Conservation (phyloP, 2,797 vertebrate genomes). For the Oceanodroma leucorhoa region DNA sequence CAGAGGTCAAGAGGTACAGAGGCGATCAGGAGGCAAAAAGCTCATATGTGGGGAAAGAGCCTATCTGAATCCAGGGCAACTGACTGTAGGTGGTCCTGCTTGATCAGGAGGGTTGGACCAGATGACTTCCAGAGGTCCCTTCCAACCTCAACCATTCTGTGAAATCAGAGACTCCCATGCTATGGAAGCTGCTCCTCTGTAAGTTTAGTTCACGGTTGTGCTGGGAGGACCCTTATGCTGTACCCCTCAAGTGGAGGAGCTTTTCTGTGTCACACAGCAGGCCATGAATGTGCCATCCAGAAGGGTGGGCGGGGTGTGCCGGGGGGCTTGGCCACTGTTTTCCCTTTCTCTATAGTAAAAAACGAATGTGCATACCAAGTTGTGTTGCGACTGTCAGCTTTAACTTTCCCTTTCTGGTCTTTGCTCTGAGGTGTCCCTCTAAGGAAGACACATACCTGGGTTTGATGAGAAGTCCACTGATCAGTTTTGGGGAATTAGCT, state of each 20-base stretch:
- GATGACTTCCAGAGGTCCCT: not conserved
- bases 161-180: not conserved
- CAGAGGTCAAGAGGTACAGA: not conserved
- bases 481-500: not conserved
- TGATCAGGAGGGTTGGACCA: not conserved
- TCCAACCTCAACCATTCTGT: not conserved
- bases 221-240: not conserved
- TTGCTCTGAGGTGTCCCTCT: not conserved
- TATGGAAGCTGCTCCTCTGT: not conserved
- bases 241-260: not conserved
- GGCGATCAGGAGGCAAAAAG: not conserved
- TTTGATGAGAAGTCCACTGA: not conserved
- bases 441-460: not conserved
- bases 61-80: not conserved
- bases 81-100: accelerated
- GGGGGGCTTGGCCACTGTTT: not conserved
- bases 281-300: accelerated
- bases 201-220: accelerated
- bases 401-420: not conserved
- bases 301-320: not conserved
- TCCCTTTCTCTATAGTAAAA: not conserved
- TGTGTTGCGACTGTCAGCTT: not conserved
- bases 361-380: accelerated
- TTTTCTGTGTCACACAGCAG: not conserved
- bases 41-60: accelerated